Evolutionary conservation across 2,888 invertebrate species (phyloP).

Genomic region (Andricus curvator): DNA sequence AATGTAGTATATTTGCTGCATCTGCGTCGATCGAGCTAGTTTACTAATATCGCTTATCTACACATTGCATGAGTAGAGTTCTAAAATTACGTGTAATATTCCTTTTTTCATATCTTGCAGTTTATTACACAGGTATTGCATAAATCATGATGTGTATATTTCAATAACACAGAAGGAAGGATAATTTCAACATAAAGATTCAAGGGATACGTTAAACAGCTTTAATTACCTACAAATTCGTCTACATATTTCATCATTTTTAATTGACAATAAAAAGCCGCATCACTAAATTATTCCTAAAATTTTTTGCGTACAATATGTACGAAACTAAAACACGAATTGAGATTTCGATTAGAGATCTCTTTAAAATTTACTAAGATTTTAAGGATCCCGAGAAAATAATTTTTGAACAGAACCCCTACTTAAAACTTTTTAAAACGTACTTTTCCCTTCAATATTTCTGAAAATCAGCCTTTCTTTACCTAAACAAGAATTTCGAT

Average conservation of each 20-base stretch:
- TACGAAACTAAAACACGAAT: neutral
- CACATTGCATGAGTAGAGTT: slow-evolving; percentile 38
- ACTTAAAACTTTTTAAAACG: neutral
- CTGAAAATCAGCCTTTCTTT: neutral
- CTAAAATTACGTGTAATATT: slow-evolving; percentile 18
- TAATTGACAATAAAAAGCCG: neutral
- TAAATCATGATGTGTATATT: neutral
- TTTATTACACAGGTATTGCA: neutral
- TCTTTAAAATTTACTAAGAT: neutral
- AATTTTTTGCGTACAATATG: neutral
- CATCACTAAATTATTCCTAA: neutral
- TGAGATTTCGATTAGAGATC: slow-evolving; percentile 12
- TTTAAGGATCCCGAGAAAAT: neutral
- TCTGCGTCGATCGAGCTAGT: slow-evolving; percentile 42
- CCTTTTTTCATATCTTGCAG: neutral
- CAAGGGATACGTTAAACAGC: neutral
- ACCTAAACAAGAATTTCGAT: neutral
- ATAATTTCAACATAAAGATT: neutral
- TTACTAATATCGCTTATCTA: slow-evolving; percentile 57
- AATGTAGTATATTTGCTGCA: slow-evolving; percentile 63
- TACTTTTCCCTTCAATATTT: neutral
- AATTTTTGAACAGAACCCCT: neutral
- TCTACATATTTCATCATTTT: neutral
- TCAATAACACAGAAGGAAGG: neutral
- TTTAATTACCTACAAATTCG: neutral